Percentiles rank a stretch among this genome's conserved stretches.
phyloP scores from a whole-genome alignment of 2,888 invertebrate genomes.

The Ophion costatus region DNA sequence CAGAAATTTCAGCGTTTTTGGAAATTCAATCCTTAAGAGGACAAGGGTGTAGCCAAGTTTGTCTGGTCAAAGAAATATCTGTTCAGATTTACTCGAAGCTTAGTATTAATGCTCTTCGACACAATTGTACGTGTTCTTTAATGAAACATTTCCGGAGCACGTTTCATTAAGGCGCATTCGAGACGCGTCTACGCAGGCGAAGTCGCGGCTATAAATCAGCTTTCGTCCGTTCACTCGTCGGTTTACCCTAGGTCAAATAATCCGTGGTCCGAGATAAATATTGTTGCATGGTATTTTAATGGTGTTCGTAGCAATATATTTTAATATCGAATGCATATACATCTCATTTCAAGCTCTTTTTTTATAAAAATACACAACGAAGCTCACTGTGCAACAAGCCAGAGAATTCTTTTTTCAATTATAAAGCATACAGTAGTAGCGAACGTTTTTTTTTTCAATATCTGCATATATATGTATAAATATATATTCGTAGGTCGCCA shows the following conservation, averaged over 20 bases:
- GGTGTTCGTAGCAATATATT: slow-evolving; percentile 77
- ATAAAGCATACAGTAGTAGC: slow-evolving; percentile 77
- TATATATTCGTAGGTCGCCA: slow-evolving; percentile 65
- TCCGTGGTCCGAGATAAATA: neutral
- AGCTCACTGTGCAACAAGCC: slow-evolving; percentile 80
- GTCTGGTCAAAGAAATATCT: too few species aligned
- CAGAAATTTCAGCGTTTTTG: too few species aligned
- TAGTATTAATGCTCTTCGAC: too few species aligned
- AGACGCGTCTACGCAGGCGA: too few species aligned
- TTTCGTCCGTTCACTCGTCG: too few species aligned
- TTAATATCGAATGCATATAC: slow-evolving; percentile 74
- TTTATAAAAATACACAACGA: slow-evolving; percentile 83
- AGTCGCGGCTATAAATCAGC: too few species aligned
- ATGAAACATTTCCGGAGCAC: too few species aligned
- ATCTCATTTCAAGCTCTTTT: slow-evolving; percentile 77
- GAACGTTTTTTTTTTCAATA: slow-evolving; percentile 61
- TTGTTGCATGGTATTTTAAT: slow-evolving; percentile 34
- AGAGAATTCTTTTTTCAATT: slow-evolving; percentile 74
- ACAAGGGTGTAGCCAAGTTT: too few species aligned
- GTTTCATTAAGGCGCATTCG: too few species aligned
- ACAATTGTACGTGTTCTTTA: too few species aligned
- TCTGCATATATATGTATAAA: slow-evolving; percentile 25
- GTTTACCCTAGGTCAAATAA: neutral
- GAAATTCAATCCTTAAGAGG: too few species aligned
- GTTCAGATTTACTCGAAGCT: too few species aligned